These are phyloP conservation scores for Istiophorus platypterus DNA, from an alignment of 2,113 vertebrate species.

Conservation along the genomic window DNA sequence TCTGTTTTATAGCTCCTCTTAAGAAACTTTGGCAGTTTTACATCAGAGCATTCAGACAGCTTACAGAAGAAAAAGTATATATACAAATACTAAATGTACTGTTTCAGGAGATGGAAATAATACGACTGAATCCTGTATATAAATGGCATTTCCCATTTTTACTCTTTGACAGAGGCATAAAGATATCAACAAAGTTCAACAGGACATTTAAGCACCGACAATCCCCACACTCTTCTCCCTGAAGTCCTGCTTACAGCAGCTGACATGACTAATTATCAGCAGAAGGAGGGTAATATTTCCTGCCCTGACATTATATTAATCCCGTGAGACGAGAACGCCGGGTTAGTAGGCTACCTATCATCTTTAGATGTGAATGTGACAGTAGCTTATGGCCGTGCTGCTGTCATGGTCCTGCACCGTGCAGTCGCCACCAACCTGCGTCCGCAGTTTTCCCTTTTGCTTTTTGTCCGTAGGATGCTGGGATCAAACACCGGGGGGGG, in stretches of 20 bases:
- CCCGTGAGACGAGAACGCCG: conserved; percentile 46
- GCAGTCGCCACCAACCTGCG: neutral
- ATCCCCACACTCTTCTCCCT: conserved; percentile 23
- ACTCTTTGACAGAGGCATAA: no score
- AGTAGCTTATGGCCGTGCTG: conserved; percentile 43
- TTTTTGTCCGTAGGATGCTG: neutral
- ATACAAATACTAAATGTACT: neutral
- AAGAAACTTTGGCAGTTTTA: neutral
- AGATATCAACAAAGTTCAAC: conserved; percentile 13
- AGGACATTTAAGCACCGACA: conserved; percentile 3
- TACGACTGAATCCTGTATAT: neutral
- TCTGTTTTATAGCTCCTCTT: neutral
- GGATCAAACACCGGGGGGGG: conserved; percentile 14
- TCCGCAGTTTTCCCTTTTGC: conserved; percentile 3
- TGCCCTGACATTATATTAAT: conserved; percentile 65
- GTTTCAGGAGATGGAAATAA: neutral
- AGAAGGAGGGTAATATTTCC: conserved; percentile 62
- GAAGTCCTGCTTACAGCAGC: conserved; percentile 39
- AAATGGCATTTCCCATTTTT: neutral
- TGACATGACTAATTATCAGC: conserved; percentile 56
- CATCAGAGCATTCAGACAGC: neutral
- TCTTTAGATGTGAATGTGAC: conserved; percentile 70
- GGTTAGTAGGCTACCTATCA: conserved; percentile 54
- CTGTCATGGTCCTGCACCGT: conserved; percentile 28
- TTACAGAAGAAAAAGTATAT: neutral